Percentiles rank a stretch among this genome's conserved stretches.
Evolutionary conservation across 2,797 vertebrate genomes (phyloP).

Genomic region (Anas bernieri): DNA sequence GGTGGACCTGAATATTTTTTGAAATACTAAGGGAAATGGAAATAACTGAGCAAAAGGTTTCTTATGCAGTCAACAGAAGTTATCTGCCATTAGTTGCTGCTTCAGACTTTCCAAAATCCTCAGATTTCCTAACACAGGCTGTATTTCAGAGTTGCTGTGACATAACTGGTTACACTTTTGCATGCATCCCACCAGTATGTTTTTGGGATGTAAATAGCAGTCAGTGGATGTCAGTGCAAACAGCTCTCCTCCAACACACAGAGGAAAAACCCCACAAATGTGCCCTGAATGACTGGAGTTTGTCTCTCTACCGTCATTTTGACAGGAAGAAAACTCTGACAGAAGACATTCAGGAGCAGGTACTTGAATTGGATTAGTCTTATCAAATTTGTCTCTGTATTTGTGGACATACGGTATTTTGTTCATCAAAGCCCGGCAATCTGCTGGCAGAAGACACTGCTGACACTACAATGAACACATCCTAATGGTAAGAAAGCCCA

Average conservation of each 20-base stretch:
- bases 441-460: background rate
- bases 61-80: background rate
- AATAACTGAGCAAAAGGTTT: background rate
- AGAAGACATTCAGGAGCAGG: background rate
- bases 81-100: background rate
- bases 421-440: background rate
- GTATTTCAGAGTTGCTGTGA: background rate
- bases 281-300: background rate
- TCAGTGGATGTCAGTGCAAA: rapidly evolving
- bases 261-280: background rate
- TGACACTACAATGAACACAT: background rate
- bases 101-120: background rate
- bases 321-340: background rate
- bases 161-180: background rate
- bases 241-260: background rate
- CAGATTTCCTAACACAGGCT: background rate
- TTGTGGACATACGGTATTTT: background rate
- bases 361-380: background rate
- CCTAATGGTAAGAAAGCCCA: background rate
- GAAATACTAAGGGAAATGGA: background rate
- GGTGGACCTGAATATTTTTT: background rate
- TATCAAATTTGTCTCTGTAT: background rate
- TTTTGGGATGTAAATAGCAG: background rate
- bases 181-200: too few relatives aligned
- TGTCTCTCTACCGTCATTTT: background rate